Conservation (phyloP, 2,888 invertebrate genomes). For the Hydriomena furcata region DNA sequence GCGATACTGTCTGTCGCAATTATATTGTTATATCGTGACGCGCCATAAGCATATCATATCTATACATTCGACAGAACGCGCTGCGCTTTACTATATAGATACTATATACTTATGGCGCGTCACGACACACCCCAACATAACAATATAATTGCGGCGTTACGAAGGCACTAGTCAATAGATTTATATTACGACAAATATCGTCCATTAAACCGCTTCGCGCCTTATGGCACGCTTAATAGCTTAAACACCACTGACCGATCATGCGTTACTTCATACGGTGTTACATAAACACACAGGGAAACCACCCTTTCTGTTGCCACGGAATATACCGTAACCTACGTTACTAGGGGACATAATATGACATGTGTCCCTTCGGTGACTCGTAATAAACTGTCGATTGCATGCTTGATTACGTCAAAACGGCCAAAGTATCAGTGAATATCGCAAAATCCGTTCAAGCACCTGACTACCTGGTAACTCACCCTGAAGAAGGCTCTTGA, state of each 20-base stretch:
- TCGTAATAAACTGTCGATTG: neutral
- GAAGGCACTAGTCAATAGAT: slow-evolving; percentile 12
- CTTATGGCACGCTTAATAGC: slow-evolving; percentile 25
- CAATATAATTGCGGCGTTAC: no score
- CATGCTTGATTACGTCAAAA: no score
- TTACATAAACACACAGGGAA: slow-evolving; percentile 28
- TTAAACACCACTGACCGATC: slow-evolving; percentile 24
- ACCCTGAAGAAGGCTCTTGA: no score
- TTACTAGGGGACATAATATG: neutral
- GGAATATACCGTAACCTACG: neutral
- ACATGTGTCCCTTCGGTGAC: neutral
- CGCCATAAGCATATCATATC: no score
- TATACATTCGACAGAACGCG: no score
- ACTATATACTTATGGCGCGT: no score
- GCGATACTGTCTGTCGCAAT: no score
- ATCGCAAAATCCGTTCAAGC: slow-evolving; percentile 5
- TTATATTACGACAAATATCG: slow-evolving; percentile 15
- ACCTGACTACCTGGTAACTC: neutral
- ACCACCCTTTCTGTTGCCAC: slow-evolving; percentile 19
- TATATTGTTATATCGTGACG: no score
- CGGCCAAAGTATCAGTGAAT: neutral
- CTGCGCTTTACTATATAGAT: no score
- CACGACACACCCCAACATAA: no score
- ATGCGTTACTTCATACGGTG: slow-evolving; percentile 29
- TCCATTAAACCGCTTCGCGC: slow-evolving; percentile 10